phyloP scores from a whole-genome alignment of 2,113 vertebrate species.

The Lepidothrix coronata region DNA sequence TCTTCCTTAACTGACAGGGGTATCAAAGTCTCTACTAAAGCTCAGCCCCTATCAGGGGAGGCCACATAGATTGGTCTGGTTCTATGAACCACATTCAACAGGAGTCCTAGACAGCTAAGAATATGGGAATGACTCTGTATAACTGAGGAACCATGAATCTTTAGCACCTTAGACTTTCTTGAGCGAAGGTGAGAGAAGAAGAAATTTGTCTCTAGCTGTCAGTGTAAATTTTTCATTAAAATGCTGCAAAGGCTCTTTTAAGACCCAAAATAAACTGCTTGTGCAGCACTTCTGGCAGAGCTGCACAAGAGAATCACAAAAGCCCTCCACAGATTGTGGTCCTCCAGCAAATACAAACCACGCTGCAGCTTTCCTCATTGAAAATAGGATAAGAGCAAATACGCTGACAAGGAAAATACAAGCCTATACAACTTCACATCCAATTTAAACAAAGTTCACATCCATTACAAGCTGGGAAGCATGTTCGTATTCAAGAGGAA shows the following conservation, averaged over 20 bases:
- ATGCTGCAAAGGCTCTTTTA: conserved; percentile 24
- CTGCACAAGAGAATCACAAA: background rate
- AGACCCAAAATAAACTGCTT: conserved; percentile 37
- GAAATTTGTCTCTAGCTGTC: conserved; percentile 45
- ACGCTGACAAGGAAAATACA: background rate
- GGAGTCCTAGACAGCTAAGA: background rate
- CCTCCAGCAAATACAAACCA: conserved; percentile 26
- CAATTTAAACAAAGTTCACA: conserved; percentile 45
- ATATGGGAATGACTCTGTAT: background rate
- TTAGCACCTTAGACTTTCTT: background rate
- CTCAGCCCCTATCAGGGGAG: background rate
- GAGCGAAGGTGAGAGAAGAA: background rate
- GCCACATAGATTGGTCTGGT: background rate
- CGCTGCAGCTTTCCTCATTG: background rate
- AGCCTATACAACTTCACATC: conserved; percentile 22
- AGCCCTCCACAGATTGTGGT: background rate
- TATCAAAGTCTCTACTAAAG: background rate
- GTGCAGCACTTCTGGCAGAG: conserved; percentile 29
- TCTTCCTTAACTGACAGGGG: background rate
- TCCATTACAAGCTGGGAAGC: conserved; percentile 24
- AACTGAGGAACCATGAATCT: conserved; percentile 19
- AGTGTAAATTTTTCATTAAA: conserved; percentile 47
- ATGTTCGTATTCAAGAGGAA: conserved; percentile 4
- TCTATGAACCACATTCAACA: background rate
- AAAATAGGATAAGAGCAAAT: conserved; percentile 53